Base-by-base conservation (phyloP, 2,113 vertebrate genomes). In the Oncorhynchus clarkii region DNA sequence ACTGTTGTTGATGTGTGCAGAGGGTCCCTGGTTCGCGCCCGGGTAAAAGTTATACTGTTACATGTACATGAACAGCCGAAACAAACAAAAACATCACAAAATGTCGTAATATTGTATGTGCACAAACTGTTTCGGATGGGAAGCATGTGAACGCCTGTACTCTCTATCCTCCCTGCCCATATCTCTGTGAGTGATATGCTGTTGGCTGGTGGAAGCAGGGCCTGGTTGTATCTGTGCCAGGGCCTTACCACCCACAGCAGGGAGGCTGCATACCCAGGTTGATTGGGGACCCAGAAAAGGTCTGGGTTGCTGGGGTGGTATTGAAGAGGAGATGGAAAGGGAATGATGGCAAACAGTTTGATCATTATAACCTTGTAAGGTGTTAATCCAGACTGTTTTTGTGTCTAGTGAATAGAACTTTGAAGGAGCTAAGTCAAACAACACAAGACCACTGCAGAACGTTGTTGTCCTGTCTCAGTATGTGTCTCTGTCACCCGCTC, bases 281-380 rank as follows among this genome's bases (percentile, higher is more conserved):
- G 1, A 24, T 26, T 5, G n/a, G 22, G 74, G 86, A 71, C 80
- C 80, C 73, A 79, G 85, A 84, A 54, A 83, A 82, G 81, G 70
- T 11, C 66, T 80, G 74, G 70, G 79, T 85, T 81, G 70, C 77
- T 78, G 64, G 73, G 76, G 77, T 79, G 45, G 48, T 29, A 57
- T 29, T 34, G 71, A 16, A 18, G 26, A 7, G 39, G 14, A 22
- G 39, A 2, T 4, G n/a, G 69, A 9, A 27, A 34, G 27, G 22
- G 70, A 26, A 11, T 11, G 45, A 12, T 54, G 22, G 31, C 49
- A 54, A 54, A 54, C 16, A 54, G 39, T 49, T 49, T 72, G 45
- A 18, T 72, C 51, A 59, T 34, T 73, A 39, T 62, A 12, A 39
- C 71, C 71, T 73, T 73, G 54, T 73, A 73, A 73, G 71, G 71